These are phyloP conservation scores for Prionace glauca DNA, from an alignment of 2,797 vertebrate genomes.

Conservation along the genomic window DNA sequence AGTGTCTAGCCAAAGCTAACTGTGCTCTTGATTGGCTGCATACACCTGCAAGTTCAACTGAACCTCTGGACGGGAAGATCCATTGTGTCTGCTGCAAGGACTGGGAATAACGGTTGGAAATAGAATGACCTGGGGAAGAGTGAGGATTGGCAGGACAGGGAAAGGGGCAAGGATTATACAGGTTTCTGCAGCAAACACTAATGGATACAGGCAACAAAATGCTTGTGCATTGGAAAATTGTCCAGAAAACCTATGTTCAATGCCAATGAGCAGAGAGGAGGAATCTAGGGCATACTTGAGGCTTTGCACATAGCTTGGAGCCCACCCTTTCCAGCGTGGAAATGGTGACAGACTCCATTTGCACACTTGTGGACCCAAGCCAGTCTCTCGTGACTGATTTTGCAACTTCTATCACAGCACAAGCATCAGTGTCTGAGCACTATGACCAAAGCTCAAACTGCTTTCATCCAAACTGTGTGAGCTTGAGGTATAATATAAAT, in stretches of 20 bases:
- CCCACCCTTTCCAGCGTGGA: neutral
- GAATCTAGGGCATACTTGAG: neutral
- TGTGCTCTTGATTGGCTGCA: neutral
- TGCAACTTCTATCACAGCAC: neutral
- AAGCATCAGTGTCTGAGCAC: neutral
- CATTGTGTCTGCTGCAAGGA: neutral
- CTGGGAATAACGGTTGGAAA: neutral
- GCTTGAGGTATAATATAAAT: neutral
- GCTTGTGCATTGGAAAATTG: neutral
- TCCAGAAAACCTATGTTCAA: neutral
- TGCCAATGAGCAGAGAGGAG: neutral
- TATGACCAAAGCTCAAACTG: neutral
- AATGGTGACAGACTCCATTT: neutral
- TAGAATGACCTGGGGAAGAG: neutral
- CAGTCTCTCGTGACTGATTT: neutral
- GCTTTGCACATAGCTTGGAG: neutral
- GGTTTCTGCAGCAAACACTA: too few relatives aligned
- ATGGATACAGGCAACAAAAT: neutral
- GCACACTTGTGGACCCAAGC: neutral
- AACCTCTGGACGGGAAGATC: neutral
- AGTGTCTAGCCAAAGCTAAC: neutral
- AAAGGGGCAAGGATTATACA: neutral
- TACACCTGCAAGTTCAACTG: neutral
- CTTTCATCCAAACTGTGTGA: neutral
- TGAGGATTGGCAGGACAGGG: neutral